Evolutionary conservation across 1,140 invertebrate species (phyloP).

Genomic region (Drosophila tristis): DNA sequence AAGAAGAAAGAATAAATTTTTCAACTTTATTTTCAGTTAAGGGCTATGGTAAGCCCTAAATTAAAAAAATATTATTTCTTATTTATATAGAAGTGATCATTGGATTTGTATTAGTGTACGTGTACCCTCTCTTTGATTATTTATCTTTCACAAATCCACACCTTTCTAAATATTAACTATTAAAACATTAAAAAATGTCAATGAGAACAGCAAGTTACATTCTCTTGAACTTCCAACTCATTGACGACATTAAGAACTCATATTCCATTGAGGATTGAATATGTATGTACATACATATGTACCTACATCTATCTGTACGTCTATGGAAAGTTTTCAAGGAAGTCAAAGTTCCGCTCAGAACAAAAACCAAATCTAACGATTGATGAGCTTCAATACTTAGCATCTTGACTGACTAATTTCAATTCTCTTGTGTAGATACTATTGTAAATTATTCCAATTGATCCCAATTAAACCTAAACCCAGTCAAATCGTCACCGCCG

Average conservation of each 20-base stretch:
- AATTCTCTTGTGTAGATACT: slow-evolving; percentile 72
- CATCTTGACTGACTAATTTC: slow-evolving; percentile 59
- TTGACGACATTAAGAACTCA: slow-evolving; percentile 14
- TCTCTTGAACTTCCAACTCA: background rate
- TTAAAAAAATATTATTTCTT: slow-evolving; percentile 6
- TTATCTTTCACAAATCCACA: background rate
- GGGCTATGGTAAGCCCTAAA: slow-evolving; percentile 16
- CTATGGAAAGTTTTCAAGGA: slow-evolving; percentile 37
- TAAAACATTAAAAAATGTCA: no score
- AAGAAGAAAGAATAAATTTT: slow-evolving; percentile 17
- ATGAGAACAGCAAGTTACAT: no score
- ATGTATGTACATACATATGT: slow-evolving; percentile 5
- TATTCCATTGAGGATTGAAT: slow-evolving; percentile 38
- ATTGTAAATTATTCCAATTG: slow-evolving; percentile 74
- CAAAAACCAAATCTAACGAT: slow-evolving; percentile 7
- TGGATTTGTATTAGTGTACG: no score
- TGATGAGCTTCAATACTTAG: slow-evolving; percentile 6
- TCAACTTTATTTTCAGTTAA: slow-evolving; percentile 14
- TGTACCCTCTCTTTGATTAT: no score
- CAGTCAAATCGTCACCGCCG: background rate
- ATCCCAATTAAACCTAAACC: slow-evolving; percentile 43
- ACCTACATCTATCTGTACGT: slow-evolving; percentile 17
- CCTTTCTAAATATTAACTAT: background rate
- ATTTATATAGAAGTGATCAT: background rate
- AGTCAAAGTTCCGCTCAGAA: slow-evolving; percentile 48